Percentiles rank a stretch among this genome's conserved stretches.
Conservation (phyloP, 1,140 invertebrate genomes). For the Sarcophaga peregrina region DNA sequence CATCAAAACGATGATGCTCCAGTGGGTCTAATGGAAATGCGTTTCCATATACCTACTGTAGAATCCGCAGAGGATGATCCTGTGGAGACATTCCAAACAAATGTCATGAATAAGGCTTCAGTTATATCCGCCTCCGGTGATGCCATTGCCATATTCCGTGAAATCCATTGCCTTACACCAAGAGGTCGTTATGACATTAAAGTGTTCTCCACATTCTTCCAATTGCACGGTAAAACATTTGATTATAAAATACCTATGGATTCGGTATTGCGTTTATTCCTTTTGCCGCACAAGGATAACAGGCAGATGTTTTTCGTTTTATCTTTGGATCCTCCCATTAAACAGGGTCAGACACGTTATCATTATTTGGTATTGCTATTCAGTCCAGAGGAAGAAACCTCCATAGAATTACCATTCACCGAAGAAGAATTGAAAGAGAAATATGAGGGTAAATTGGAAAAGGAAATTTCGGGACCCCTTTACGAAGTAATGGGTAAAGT, state of each 20-base stretch:
- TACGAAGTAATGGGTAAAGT: slow-evolving; percentile 96
- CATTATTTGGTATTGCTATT: slow-evolving; percentile 97
- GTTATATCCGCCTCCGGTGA: slow-evolving; percentile 98
- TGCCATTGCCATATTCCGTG: slow-evolving; percentile 95
- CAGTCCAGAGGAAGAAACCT: slow-evolving; percentile 92
- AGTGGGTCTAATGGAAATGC: slow-evolving; percentile 95
- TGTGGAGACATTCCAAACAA: slow-evolving; percentile 94
- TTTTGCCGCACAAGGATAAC: slow-evolving; percentile 97
- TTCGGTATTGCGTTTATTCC: slow-evolving; percentile 92
- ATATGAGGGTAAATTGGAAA: slow-evolving; percentile 92
- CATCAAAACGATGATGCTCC: slow-evolving; percentile 98
- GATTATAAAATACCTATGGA: slow-evolving; percentile 99
- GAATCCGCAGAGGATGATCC: slow-evolving; percentile 88
- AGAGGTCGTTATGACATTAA: slow-evolving; percentile 99
- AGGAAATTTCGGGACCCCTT: slow-evolving; percentile 91
- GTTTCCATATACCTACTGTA: slow-evolving; percentile 94
- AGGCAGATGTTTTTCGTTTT: slow-evolving; percentile 99
- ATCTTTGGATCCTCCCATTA: slow-evolving; percentile 98
- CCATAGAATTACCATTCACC: slow-evolving; percentile 90
- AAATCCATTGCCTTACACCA: slow-evolving; percentile 98
- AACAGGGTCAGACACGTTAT: slow-evolving; percentile 97
- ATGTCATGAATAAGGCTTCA: slow-evolving; percentile 96
- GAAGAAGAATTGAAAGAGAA: slow-evolving; percentile 95
- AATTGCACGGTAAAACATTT: slow-evolving; percentile 99
- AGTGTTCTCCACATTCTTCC: slow-evolving; percentile 96